Evolutionary conservation across 2,113 vertebrate genomes (phyloP).

Genomic region (Acinonyx jubatus): DNA sequence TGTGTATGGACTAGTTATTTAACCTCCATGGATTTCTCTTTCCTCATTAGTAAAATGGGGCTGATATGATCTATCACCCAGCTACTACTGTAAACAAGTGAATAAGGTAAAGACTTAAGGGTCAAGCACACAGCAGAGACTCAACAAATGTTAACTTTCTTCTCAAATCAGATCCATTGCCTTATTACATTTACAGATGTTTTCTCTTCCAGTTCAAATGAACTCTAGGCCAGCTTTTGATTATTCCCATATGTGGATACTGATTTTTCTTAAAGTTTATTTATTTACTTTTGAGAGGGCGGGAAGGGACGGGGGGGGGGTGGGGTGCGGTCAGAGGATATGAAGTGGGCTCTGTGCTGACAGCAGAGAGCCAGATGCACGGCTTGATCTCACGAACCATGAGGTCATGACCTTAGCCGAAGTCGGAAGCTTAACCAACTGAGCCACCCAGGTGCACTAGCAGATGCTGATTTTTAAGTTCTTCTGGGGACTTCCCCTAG

Average conservation of each 20-base stretch:
- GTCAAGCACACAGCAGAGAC: background rate
- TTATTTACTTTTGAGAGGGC: no score
- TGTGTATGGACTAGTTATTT: conserved; percentile 21
- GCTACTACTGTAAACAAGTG: background rate
- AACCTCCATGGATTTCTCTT: background rate
- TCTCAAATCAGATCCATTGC: background rate
- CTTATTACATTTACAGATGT: background rate
- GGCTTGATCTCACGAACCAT: no score
- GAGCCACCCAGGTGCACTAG: background rate
- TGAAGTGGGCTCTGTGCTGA: no score
- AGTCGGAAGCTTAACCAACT: no score
- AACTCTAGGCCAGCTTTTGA: background rate
- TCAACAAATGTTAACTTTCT: conserved; percentile 20
- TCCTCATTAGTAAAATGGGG: conserved; percentile 26
- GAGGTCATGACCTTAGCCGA: no score
- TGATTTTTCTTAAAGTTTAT: background rate
- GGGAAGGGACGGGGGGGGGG: no score
- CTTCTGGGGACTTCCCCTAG: background rate
- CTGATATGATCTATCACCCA: background rate
- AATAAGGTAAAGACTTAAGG: conserved; percentile 14
- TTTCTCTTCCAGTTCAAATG: conserved; percentile 22
- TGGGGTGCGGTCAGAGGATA: no score
- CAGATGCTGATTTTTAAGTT: conserved; percentile 2
- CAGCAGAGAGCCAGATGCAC: no score
- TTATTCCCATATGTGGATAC: background rate